Evolutionary conservation across 2,113 vertebrate genomes (phyloP), one percentile per base, ranked within the genome.

Genomic region (Coracopsis vasa): DNA sequence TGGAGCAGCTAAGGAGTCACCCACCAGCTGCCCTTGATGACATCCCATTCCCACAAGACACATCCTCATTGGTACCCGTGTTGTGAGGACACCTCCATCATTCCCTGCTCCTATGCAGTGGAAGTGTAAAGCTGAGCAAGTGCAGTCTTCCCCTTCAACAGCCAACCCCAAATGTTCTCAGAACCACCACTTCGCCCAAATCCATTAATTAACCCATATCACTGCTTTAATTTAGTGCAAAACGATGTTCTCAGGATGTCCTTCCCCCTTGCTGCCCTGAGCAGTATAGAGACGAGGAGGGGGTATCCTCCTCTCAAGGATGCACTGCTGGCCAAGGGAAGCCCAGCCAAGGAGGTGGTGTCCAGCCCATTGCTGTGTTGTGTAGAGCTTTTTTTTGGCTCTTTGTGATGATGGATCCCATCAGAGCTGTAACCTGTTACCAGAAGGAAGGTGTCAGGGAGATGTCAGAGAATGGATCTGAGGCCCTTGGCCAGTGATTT

Each of bases 311-410:
- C 27, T 48, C 42, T 58, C 1, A 0, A 28, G 23, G 48, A 7
- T 10, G 20, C 9, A 17, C 33, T 74, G 33, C 33, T 58, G 33
- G 19, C 62, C 48, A 39, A 79, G 48, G 62, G 53, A 42, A 47
- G n/a, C 33, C 50, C 45, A 37, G 35, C 14, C 45, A 51, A 79
- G 47, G 37, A 71, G 44, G 50, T 20, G 37, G 33, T 27, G 56
- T 56, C 60, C 60, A 58, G 47, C 16, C 8, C 9, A 2, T n/a
- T 1, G 1, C 13, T 1, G 0, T 8, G 11, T 51, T 2, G 0
- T 1, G 5, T n/a, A 71, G 27, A 60, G 20, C 28, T 71, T 75
- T 2, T 2, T 23, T 14, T n/a, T 18, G 27, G 37, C 54, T 64
- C 25, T 37, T 48, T 0, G 7, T 42, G 70, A 37, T 0, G 13